phyloP scores from a whole-genome alignment of 1,140 invertebrate genomes.

The Drosophila ohnishii region DNA sequence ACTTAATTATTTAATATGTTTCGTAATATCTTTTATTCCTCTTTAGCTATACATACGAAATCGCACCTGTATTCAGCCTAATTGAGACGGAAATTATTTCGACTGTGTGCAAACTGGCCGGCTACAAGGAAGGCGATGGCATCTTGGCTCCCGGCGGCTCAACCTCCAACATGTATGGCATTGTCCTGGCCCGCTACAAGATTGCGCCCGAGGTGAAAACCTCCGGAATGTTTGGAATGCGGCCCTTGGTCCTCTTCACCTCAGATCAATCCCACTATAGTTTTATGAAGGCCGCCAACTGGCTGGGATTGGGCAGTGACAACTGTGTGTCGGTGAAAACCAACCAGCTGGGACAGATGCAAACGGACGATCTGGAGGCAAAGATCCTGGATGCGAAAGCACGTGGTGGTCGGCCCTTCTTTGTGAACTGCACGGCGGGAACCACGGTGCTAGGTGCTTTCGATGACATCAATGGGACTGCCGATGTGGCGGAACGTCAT shows the following conservation, averaged over 20 bases:
- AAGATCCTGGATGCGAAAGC: slow-evolving; percentile 84
- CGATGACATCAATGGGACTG: slow-evolving; percentile 90
- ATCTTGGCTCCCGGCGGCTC: slow-evolving; percentile 93
- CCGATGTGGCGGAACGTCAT: slow-evolving; percentile 87
- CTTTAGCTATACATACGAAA: slow-evolving; percentile 90
- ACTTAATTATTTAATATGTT: too few relatives aligned
- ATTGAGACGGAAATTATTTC: slow-evolving; percentile 87
- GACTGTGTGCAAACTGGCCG: slow-evolving; percentile 87
- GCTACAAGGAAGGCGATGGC: slow-evolving; percentile 87
- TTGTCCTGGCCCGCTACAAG: slow-evolving; percentile 90
- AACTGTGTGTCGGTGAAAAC: slow-evolving; percentile 88
- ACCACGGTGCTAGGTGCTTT: slow-evolving; percentile 93
- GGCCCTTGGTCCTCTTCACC: slow-evolving; percentile 87
- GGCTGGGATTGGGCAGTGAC: slow-evolving; percentile 92
- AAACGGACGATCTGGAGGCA: slow-evolving; percentile 84
- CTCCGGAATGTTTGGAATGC: slow-evolving; percentile 86
- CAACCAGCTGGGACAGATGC: slow-evolving; percentile 88
- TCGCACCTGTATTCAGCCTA: slow-evolving; percentile 89
- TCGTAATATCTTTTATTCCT: neutral
- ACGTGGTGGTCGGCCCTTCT: slow-evolving; percentile 85
- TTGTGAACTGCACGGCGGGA: slow-evolving; percentile 90
- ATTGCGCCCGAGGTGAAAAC: slow-evolving; percentile 89
- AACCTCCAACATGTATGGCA: slow-evolving; percentile 92
- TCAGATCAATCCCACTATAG: slow-evolving; percentile 96
- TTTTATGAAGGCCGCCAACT: slow-evolving; percentile 90